These are phyloP conservation scores for Hydractinia symbiolongicarpus DNA, from an alignment of 30 jellyfish, hydroid and myxozoan species.

Conservation along the genomic window DNA sequence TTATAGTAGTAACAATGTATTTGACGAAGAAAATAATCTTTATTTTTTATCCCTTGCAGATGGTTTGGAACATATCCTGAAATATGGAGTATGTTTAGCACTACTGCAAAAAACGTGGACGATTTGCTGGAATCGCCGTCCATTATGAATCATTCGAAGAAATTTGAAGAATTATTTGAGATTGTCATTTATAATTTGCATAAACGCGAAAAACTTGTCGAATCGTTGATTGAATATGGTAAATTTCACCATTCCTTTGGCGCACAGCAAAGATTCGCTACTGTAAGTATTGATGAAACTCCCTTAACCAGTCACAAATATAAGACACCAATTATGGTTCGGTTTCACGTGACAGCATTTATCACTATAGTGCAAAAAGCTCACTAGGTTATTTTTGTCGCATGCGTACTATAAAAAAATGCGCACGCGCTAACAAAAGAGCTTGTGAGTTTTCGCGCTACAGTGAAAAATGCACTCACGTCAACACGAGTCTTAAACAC, in stretches of 20 bases:
- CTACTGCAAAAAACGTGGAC: background rate
- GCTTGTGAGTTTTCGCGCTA: too few relatives aligned
- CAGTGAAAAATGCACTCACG: too few relatives aligned
- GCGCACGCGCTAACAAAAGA: too few relatives aligned
- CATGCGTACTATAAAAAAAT: too few relatives aligned
- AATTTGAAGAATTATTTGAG: conserved; percentile 11
- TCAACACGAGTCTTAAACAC: too few relatives aligned
- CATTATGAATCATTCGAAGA: background rate
- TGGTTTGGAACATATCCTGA: conserved; percentile 30
- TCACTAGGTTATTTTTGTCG: too few relatives aligned
- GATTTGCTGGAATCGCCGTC: background rate
- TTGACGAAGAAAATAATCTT: too few relatives aligned
- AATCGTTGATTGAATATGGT: conserved; percentile 3
- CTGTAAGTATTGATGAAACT: background rate
- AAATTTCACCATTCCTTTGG: conserved; percentile 16
- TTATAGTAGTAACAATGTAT: too few relatives aligned
- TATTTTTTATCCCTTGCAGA: background rate
- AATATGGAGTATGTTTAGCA: background rate
- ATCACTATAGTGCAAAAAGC: too few relatives aligned
- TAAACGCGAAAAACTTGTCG: background rate
- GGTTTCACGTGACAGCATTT: too few relatives aligned
- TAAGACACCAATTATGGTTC: too few relatives aligned
- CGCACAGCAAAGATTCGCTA: conserved; percentile 15
- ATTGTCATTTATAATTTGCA: background rate
- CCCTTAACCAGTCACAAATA: background rate